Conservation (phyloP, 64 coral and sea anemone species). For the Actinia equina region DNA sequence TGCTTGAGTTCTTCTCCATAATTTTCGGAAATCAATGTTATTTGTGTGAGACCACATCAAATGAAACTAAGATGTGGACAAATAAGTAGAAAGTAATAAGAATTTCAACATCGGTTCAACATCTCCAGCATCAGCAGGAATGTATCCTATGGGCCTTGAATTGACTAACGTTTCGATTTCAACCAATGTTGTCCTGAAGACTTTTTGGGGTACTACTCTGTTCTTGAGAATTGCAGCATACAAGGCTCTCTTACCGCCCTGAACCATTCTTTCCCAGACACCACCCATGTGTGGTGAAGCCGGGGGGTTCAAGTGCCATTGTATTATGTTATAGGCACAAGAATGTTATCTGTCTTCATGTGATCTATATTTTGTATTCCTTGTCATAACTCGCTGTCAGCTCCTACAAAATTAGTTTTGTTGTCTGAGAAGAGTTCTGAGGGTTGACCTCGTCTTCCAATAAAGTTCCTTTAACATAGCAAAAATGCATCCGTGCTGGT, state of each 20-base stretch:
- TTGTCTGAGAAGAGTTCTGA: slow-evolving; percentile 16
- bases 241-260: slow-evolving; percentile 29
- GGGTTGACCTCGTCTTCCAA: slow-evolving; percentile 8
- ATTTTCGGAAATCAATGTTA: slow-evolving; percentile 16
- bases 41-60: slow-evolving; percentile 1
- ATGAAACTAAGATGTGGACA: not conserved
- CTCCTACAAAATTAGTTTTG: slow-evolving; percentile 30
- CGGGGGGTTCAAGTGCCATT: slow-evolving; percentile 52
- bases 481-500: not conserved
- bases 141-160: slow-evolving; percentile 10
- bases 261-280: slow-evolving; percentile 39
- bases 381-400: slow-evolving; percentile 17
- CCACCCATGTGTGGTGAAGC: slow-evolving; percentile 23
- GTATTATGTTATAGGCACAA: slow-evolving; percentile 25
- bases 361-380: slow-evolving; percentile 37
- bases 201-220: slow-evolving; percentile 22
- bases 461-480: slow-evolving; percentile 20
- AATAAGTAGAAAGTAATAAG: slow-evolving; percentile 26
- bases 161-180: slow-evolving; percentile 26
- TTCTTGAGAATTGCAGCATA: slow-evolving; percentile 37
- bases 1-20: slow-evolving; percentile 22
- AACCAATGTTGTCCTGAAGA: slow-evolving; percentile 18
- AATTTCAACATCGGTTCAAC: slow-evolving; percentile 21
- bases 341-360: slow-evolving; percentile 30
- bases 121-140: slow-evolving; percentile 19